Evolutionary conservation across 2,888 invertebrate species (phyloP).

Genomic region (Endomychus coccineus): DNA sequence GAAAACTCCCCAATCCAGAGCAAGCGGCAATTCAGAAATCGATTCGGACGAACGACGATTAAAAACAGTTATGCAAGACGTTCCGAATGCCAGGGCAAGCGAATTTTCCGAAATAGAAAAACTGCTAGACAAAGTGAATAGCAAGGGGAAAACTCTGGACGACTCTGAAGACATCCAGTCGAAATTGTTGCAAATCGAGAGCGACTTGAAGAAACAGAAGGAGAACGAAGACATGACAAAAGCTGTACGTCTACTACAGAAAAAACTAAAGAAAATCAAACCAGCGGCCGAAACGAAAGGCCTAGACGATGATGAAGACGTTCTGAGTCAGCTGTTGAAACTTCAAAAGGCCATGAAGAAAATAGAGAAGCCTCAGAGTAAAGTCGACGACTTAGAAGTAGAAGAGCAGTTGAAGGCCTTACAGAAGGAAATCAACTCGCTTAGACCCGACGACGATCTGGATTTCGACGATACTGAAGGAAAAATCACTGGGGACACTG

Average conservation of each 20-base stretch:
- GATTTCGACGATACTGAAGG: conserved; percentile 5
- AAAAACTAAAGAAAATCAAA: neutral
- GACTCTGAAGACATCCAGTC: conserved; percentile 21
- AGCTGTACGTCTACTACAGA: conserved; percentile 6
- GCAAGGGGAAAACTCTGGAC: conserved; percentile 10
- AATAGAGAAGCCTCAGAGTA: conserved; percentile 17
- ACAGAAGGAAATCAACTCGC: conserved; percentile 30
- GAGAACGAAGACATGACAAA: conserved; percentile 16
- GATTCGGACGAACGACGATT: no score
- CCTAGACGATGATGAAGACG: conserved; percentile 12
- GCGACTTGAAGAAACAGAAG: conserved; percentile 21
- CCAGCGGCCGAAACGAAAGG: conserved; percentile 6
- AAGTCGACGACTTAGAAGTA: conserved; percentile 22
- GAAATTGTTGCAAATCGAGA: conserved; percentile 22
- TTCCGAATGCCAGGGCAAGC: conserved; percentile 20
- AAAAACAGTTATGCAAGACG: no score
- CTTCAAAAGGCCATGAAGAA: conserved; percentile 13
- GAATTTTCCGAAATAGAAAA: conserved; percentile 17
- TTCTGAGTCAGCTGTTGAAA: conserved; percentile 12
- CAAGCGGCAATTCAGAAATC: no score
- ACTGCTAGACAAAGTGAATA: conserved; percentile 17
- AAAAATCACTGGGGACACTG: conserved; percentile 4
- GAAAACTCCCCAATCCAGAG: no score
- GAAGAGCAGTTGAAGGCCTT: conserved; percentile 28
- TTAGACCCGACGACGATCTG: conserved; percentile 26